A percentile compares a stretch with the other conserved stretches of the same genome.
phyloP scores from a whole-genome alignment of 2,113 vertebrate species.

The Sphaerodactylus townsendi region DNA sequence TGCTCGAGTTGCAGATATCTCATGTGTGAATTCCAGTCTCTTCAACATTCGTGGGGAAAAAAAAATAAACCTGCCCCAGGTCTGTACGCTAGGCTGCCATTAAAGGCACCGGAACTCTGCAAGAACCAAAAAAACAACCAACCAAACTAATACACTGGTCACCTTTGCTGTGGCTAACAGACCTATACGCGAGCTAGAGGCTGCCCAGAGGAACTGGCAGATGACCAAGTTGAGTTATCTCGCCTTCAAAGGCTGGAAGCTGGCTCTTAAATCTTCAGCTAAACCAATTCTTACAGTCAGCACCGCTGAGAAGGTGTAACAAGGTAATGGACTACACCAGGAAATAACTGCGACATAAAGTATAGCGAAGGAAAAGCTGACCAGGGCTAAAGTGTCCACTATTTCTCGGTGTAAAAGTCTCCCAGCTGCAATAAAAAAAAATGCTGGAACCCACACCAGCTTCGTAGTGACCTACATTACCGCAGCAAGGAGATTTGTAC shows the following conservation, averaged over 20 bases:
- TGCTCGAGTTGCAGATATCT: neutral
- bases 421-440: neutral
- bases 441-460: neutral
- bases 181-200: neutral
- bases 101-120: neutral
- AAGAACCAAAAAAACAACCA: neutral
- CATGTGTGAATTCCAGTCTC: neutral
- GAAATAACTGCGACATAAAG: neutral
- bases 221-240: neutral
- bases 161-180: neutral
- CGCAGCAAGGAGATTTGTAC: slow-evolving; percentile 19
- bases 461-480: neutral
- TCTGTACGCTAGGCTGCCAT: neutral
- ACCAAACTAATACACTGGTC: neutral
- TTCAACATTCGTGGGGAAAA: neutral
- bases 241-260: fast-evolving
- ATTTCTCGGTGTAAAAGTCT: slow-evolving; percentile 9
- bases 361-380: neutral
- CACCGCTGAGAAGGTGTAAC: neutral
- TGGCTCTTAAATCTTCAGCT: neutral
- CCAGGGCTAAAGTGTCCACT: fast-evolving
- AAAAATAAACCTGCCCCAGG: neutral
- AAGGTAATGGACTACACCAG: neutral
- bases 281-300: neutral
- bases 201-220: neutral